Evolutionary conservation across 35 echinoderm and acorn worm species (phyloP).

Genomic region (Heliocidaris tuberculata): DNA sequence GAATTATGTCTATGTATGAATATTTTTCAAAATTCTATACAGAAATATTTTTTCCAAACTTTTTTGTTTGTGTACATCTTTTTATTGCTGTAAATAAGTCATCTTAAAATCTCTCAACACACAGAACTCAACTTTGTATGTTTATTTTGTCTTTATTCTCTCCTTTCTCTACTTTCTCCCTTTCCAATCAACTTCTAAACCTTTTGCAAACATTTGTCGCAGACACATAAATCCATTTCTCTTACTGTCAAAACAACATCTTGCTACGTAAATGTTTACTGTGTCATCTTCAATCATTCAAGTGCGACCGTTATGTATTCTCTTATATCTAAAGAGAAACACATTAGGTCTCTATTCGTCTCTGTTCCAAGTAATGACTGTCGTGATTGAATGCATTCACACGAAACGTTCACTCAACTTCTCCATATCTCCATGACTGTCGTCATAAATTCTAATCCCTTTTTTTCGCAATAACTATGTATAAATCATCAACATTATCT

Average conservation of each 20-base stretch:
- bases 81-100: neutral
- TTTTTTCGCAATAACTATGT: too few species aligned
- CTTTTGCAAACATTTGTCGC: neutral
- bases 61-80: neutral
- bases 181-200: conserved; percentile 17
- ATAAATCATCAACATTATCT: too few species aligned
- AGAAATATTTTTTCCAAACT: neutral
- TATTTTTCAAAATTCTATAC: too few species aligned
- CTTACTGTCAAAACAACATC: conserved; percentile 17
- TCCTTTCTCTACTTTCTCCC: neutral
- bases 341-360: neutral
- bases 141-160: neutral
- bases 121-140: neutral
- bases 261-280: neutral
- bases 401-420: neutral
- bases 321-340: neutral
- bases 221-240: conserved; percentile 18
- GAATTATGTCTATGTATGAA: neutral
- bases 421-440: too few species aligned
- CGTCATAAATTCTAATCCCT: too few species aligned
- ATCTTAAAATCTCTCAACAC: neutral
- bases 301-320: neutral
- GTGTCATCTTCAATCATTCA: neutral
- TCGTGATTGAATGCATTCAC: neutral
- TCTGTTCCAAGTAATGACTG: neutral